Conservation (phyloP, 2,888 invertebrate species). For the Cosmia trapezina region DNA sequence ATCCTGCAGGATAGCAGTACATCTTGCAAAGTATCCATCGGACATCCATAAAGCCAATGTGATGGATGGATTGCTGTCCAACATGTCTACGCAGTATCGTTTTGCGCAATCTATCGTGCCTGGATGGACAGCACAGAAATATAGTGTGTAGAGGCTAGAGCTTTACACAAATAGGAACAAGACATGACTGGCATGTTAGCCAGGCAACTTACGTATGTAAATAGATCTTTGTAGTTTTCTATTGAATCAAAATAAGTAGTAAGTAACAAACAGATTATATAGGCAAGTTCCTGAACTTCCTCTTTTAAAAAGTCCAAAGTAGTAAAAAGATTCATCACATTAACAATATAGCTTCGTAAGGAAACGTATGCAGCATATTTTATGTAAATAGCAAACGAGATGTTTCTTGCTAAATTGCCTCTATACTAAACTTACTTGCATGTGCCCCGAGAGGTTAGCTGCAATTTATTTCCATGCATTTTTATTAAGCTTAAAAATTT, state of each 20-base stretch:
- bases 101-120: background rate
- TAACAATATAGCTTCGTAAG: background rate
- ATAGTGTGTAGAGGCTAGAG: background rate
- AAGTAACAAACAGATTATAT: background rate
- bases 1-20: background rate
- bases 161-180: background rate
- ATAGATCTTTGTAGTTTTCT: too few relatives aligned
- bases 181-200: background rate
- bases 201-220: background rate
- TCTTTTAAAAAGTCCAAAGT: background rate
- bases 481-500: slow-evolving; percentile 3
- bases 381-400: slow-evolving; percentile 15
- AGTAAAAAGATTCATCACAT: background rate
- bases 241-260: background rate
- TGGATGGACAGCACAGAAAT: background rate
- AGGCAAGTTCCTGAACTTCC: background rate
- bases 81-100: too few relatives aligned
- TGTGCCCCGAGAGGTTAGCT: slow-evolving; percentile 22
- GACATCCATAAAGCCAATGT: background rate
- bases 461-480: slow-evolving; percentile 33
- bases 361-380: slow-evolving; percentile 2
- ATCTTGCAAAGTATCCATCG: background rate
- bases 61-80: background rate
- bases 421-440: slow-evolving; percentile 3
- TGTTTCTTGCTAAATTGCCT: slow-evolving; percentile 24